These are phyloP conservation scores for Equus quagga DNA, from an alignment of 2,113 vertebrate species.

Conservation along the genomic window DNA sequence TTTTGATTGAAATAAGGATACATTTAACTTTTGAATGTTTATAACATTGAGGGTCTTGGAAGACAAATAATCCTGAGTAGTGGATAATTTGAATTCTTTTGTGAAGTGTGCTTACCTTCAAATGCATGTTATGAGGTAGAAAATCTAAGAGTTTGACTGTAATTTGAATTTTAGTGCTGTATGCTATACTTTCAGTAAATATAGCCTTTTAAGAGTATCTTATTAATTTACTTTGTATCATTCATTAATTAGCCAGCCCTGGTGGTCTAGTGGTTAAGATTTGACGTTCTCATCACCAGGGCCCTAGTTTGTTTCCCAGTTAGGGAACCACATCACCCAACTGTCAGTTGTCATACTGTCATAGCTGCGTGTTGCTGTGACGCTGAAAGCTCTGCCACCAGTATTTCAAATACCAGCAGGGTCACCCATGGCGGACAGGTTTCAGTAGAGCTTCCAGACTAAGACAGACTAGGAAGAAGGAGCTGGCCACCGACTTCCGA, in stretches of 20 bases:
- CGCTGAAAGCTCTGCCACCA: too few species aligned
- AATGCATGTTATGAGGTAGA: background rate
- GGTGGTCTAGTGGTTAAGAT: too few species aligned
- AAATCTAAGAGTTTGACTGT: background rate
- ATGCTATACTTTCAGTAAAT: background rate
- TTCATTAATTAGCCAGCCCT: background rate
- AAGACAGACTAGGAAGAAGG: too few species aligned
- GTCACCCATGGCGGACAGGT: too few species aligned
- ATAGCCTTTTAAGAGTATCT: background rate
- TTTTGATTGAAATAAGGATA: background rate
- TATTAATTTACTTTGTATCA: background rate
- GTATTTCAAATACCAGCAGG: too few species aligned
- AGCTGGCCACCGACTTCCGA: too few species aligned
- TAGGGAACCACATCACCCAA: too few species aligned
- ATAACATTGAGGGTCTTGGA: background rate
- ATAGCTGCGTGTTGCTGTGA: too few species aligned
- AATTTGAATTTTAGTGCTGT: background rate
- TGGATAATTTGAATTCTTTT: background rate
- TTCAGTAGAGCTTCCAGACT: too few species aligned
- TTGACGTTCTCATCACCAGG: too few species aligned
- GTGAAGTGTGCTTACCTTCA: background rate
- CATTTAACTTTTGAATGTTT: background rate
- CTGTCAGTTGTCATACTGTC: too few species aligned
- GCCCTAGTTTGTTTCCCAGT: too few species aligned
- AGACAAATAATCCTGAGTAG: background rate